Conservation (phyloP, 2,797 vertebrate genomes). For the Eulemur rubriventer region DNA sequence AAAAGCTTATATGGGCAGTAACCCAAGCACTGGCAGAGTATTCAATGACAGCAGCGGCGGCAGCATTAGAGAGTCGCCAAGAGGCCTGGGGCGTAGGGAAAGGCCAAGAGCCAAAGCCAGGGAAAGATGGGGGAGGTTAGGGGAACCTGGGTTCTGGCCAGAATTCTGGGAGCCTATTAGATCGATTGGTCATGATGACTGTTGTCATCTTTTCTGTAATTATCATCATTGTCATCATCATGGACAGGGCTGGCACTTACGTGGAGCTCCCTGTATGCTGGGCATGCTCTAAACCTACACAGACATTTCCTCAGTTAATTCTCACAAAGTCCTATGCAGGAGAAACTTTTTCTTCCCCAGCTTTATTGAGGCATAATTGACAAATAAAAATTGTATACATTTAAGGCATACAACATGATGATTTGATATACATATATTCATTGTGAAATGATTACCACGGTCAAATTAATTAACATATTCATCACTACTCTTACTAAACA, state of each 20-base stretch:
- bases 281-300: background rate
- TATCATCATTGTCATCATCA: fast-evolving
- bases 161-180: background rate
- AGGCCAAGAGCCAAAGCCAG: background rate
- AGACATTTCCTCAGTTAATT: background rate
- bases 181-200: background rate
- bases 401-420: background rate
- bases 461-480: background rate
- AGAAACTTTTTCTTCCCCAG: background rate
- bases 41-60: background rate
- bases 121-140: background rate
- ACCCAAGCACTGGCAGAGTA: background rate
- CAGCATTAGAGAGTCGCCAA: too few species aligned
- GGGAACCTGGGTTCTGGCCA: background rate
- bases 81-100: background rate
- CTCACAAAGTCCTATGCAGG: background rate
- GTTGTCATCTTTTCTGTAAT: background rate
- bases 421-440: too few species aligned
- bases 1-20: background rate
- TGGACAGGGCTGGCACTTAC: background rate
- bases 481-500: background rate
- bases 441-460: background rate
- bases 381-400: background rate
- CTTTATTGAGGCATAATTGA: background rate
- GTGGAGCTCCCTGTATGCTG: background rate